Conservation (phyloP, 2,888 invertebrate species). For the Halictus ligatus region DNA sequence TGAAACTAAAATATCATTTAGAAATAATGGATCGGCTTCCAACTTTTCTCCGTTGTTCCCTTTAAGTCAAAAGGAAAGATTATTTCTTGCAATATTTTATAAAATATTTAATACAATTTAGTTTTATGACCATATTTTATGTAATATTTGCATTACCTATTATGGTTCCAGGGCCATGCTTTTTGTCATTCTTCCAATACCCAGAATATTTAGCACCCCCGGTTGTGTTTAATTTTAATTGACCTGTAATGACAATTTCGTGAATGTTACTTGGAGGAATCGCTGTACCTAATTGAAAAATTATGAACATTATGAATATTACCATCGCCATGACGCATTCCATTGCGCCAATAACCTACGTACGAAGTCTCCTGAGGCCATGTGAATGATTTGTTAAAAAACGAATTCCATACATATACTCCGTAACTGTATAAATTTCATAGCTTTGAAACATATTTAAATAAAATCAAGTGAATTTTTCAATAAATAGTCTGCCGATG, state of each 20-base stretch:
- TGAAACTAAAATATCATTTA: conserved; percentile 85
- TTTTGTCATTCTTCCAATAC: conserved; percentile 86
- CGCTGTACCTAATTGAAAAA: neutral
- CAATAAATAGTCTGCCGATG: neutral
- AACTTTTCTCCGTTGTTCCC: conserved; percentile 86
- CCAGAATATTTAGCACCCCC: conserved; percentile 87
- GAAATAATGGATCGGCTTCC: conserved; percentile 85
- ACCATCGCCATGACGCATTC: conserved; percentile 86
- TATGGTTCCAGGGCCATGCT: conserved; percentile 85
- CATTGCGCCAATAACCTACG: conserved; percentile 86
- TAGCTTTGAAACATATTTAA: neutral
- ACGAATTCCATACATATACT: conserved; percentile 86
- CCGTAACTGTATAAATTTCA: conserved; percentile 81
- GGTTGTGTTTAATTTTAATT: conserved; percentile 85
- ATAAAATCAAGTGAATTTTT: neutral
- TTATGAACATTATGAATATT: neutral
- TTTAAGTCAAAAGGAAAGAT: neutral
- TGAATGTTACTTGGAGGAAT: neutral
- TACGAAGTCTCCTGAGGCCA: conserved; percentile 85
- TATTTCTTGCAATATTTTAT: neutral
- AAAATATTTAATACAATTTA: neutral
- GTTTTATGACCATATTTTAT: neutral
- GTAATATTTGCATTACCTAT: conserved; percentile 58
- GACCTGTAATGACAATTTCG: conserved; percentile 71
- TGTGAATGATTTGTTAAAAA: conserved; percentile 85